Evolutionary conservation across 1,140 invertebrate species (phyloP), one percentile per base, ranked within the genome.

Genomic region (Cecropterus lyciades): DNA sequence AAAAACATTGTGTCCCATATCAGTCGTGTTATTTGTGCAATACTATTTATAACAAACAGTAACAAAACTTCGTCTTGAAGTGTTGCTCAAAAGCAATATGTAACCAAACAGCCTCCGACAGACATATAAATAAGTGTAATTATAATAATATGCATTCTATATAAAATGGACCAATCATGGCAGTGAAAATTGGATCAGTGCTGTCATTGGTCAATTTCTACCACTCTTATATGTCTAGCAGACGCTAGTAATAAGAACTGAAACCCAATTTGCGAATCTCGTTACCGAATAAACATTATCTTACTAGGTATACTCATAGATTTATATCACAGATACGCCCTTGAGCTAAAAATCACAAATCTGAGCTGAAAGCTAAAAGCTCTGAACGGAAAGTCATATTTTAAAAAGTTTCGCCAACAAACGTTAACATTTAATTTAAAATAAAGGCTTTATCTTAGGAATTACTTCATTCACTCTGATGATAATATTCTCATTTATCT

Each of bases 21-120:
- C 88, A 91, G 88, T 91, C 88, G 80, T 82, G 82, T 88, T 85
- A 79, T 91, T 91, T 91, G 88, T 91, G 88, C 88, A 91, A 85
- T 79, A 79, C 82, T 84, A 85, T 83, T 56, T 43, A 84, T 84
- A 84, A 85, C 80, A 88, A 90, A 85, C 80, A 85, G 82, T 80
- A 89, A 88, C 82, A 87, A 84, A 88, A 87, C 77, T 85, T 82
- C 77, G 79, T 83, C 83, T 89, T 91, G 88, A 91, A 89, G 86
- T 91, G 88, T 91, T 85, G 88, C 88, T 91, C 88, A 91, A 91
- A 87, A 87, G 84, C 81, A 71, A 70, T 77, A 70, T 75, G 81
- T 85, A 82, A 87, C 81, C 85, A 80, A 79, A 80, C 80, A 84
- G 86, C 86, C 77, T 89, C 88, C 86, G 88, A 85, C 81, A 91